Conservation (phyloP, 2,888 invertebrate species). For the Apamea monoglypha region DNA sequence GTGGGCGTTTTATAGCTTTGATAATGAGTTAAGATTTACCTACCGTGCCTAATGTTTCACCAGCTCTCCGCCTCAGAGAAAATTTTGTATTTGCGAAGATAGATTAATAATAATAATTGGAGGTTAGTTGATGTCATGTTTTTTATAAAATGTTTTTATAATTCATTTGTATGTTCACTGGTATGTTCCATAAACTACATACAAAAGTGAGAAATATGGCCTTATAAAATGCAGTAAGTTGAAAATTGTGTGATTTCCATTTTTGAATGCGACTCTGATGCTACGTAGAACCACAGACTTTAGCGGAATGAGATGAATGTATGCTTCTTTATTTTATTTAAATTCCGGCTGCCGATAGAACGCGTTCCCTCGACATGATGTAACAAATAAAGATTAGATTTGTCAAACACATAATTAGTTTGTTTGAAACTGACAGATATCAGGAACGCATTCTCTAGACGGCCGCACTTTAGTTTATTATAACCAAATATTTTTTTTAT, state of each 20-base stretch:
- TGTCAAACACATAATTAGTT: too few relatives aligned
- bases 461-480: background rate
- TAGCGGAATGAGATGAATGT: background rate
- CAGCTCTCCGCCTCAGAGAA: constrained; percentile 29
- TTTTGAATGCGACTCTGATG: background rate
- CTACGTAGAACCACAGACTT: background rate
- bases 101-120: constrained; percentile 11
- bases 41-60: constrained; percentile 37
- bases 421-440: background rate
- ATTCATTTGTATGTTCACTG: background rate
- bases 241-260: background rate
- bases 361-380: background rate
- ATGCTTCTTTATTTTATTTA: background rate
- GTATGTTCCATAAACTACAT: background rate
- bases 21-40: constrained; percentile 11
- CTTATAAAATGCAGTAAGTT: constrained; percentile 2
- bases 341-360: background rate
- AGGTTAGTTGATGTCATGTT: constrained; percentile 1
- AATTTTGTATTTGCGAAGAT: constrained; percentile 36
- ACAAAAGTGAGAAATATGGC: background rate
- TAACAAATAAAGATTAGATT: background rate
- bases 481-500: constrained; percentile 7
- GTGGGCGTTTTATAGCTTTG: constrained; percentile 22
- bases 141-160: constrained; percentile 26
- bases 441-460: background rate